Percentiles rank a stretch among this genome's conserved stretches.
Conservation (phyloP, 1,140 invertebrate genomes). For the Drosophila ercepeae region DNA sequence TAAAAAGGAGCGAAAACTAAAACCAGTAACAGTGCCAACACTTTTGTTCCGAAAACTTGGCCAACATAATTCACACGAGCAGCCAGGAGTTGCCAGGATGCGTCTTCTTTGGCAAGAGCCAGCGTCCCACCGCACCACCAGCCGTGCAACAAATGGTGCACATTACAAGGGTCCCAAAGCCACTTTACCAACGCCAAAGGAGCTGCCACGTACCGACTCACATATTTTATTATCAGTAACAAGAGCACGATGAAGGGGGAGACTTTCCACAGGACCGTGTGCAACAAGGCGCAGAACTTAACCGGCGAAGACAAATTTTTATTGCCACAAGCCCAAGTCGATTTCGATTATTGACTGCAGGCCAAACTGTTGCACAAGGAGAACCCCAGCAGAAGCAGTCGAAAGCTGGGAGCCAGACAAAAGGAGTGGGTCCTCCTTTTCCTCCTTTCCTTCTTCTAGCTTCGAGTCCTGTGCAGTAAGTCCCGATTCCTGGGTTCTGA, state of each 20-base stretch:
- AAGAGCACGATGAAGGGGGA: neutral
- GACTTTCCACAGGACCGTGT: slow-evolving; percentile 36
- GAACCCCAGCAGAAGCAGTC: slow-evolving; percentile 4
- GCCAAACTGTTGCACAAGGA: slow-evolving; percentile 60
- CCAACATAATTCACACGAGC: slow-evolving; percentile 66
- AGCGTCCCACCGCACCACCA: slow-evolving; percentile 25
- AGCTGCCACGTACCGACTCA: slow-evolving; percentile 49
- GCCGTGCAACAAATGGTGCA: slow-evolving; percentile 45
- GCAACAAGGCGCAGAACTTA: slow-evolving; percentile 77
- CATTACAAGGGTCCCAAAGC: slow-evolving; percentile 50
- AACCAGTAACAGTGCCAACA: slow-evolving; percentile 54
- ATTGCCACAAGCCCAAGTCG: slow-evolving; percentile 65
- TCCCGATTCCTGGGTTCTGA: neutral
- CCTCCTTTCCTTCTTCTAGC: neutral
- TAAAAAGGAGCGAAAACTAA: slow-evolving; percentile 3
- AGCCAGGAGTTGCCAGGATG: slow-evolving; percentile 27
- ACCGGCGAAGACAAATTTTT: slow-evolving; percentile 64
- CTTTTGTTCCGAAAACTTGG: slow-evolving; percentile 70
- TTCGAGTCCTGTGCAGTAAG: neutral
- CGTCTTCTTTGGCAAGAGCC: slow-evolving; percentile 45
- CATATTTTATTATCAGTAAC: slow-evolving; percentile 49
- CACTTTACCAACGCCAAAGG: slow-evolving; percentile 41
- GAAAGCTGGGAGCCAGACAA: slow-evolving; percentile 1
- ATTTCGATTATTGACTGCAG: slow-evolving; percentile 66
- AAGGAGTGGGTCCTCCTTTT: neutral